Conservation (phyloP, 2,113 vertebrate species). For the Mus pahari region DNA sequence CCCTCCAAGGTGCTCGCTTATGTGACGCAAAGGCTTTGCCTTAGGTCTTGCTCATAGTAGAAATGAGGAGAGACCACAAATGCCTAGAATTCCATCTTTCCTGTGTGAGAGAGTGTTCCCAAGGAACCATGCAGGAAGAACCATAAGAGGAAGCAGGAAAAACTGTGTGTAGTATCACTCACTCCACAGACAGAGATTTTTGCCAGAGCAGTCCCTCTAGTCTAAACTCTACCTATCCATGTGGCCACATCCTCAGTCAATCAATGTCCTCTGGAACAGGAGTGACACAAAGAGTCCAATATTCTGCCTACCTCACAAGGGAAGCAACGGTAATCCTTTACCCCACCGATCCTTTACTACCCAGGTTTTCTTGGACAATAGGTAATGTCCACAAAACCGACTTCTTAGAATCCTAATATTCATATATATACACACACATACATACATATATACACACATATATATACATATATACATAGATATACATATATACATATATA, state of each 20-base stretch:
- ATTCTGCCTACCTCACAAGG: not conserved
- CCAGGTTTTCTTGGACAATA: not conserved
- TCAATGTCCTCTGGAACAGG: not conserved
- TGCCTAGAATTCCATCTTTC: not conserved
- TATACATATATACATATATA: too few species aligned
- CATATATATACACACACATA: too few species aligned
- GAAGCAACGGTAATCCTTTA: not conserved
- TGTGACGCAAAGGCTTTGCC: not conserved
- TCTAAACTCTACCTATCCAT: not conserved
- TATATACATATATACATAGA: too few species aligned
- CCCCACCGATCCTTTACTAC: not conserved
- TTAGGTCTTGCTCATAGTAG: not conserved
- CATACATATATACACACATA: too few species aligned
- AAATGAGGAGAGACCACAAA: not conserved
- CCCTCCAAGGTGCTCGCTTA: not conserved
- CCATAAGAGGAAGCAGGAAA: not conserved
- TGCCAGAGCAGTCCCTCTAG: not conserved
- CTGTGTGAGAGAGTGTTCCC: not conserved
- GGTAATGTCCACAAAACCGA: not conserved
- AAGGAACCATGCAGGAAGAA: not conserved
- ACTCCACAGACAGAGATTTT: not conserved
- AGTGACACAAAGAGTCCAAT: rapidly evolving
- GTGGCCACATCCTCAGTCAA: not conserved
- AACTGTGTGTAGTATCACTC: rapidly evolving
- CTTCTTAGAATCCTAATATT: not conserved